Evolutionary conservation across 2,797 vertebrate genomes (phyloP).

Genomic region (Schizopygopsis pylzovi): DNA sequence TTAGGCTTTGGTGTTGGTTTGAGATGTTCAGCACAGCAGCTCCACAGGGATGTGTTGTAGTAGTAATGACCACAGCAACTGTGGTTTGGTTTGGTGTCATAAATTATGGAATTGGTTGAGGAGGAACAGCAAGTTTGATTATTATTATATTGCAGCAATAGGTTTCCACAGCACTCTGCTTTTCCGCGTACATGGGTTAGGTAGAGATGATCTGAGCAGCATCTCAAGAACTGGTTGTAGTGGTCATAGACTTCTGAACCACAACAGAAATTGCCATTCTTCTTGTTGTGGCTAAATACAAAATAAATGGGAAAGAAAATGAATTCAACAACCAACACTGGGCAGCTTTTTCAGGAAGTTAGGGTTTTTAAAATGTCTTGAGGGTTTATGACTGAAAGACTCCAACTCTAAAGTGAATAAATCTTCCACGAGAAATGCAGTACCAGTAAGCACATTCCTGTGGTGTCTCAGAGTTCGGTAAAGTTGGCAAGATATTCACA

Average conservation of each 20-base stretch:
- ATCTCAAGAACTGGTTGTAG: constrained; percentile 59
- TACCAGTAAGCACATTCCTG: neutral
- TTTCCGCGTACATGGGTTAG: rapidly evolving
- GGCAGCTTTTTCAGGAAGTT: neutral
- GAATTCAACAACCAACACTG: neutral
- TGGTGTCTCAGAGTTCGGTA: too few relatives aligned
- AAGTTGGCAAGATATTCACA: too few relatives aligned
- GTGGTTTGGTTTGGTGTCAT: constrained; percentile 37
- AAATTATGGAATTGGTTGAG: constrained; percentile 51
- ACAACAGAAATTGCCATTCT: constrained; percentile 58
- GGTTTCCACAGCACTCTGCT: constrained; percentile 65
- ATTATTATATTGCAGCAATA: constrained; percentile 35
- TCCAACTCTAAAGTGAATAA: neutral
- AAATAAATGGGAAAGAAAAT: neutral
- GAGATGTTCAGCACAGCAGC: constrained; percentile 64
- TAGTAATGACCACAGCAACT: constrained; percentile 69
- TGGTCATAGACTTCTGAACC: constrained; percentile 58
- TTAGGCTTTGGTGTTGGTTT: neutral
- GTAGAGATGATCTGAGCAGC: constrained; percentile 66
- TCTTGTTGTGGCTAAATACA: neutral
- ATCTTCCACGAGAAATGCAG: neutral
- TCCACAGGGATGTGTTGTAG: constrained; percentile 67
- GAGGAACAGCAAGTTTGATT: constrained; percentile 65
- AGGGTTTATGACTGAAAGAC: neutral
- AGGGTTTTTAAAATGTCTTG: neutral